Percentiles rank a stretch among this genome's conserved stretches.
Evolutionary conservation across 2,888 invertebrate genomes (phyloP).

Genomic region (Epinotia demarniana): DNA sequence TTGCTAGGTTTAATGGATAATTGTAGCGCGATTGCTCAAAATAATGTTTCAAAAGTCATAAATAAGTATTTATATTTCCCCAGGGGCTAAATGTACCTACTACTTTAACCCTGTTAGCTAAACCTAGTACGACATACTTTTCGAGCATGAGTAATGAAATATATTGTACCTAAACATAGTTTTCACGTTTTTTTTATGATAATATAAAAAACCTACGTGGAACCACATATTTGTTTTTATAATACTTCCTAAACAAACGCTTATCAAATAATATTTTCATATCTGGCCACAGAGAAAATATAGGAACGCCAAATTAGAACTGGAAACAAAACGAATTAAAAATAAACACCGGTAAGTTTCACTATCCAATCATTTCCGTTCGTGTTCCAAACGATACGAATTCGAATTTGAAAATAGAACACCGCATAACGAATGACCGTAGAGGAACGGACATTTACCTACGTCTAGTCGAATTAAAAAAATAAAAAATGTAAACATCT

Average conservation of each 20-base stretch:
- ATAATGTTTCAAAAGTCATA: no score
- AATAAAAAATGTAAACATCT: conserved; percentile 48
- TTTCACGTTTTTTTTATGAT: not conserved
- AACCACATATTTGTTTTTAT: conserved; percentile 12
- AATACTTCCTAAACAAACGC: conserved; percentile 12
- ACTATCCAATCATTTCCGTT: conserved; percentile 67
- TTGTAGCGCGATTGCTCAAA: no score
- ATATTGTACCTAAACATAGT: not conserved
- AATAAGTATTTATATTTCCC: no score
- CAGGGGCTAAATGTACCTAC: no score
- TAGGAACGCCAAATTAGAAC: conserved; percentile 36
- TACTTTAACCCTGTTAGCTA: no score
- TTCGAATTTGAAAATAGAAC: conserved; percentile 60
- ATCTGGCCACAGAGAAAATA: conserved; percentile 28
- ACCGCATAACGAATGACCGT: conserved; percentile 49
- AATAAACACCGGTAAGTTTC: conserved; percentile 52
- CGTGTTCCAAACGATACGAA: conserved; percentile 48
- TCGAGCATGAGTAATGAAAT: not conserved
- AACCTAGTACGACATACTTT: no score
- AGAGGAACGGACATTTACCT: conserved; percentile 52
- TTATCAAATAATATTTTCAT: conserved; percentile 16
- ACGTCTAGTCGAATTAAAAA: conserved; percentile 52
- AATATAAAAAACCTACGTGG: conserved; percentile 4
- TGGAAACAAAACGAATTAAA: conserved; percentile 45
- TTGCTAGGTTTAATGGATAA: no score